Conservation (phyloP, 1,140 invertebrate species). For the Solen grandis region DNA sequence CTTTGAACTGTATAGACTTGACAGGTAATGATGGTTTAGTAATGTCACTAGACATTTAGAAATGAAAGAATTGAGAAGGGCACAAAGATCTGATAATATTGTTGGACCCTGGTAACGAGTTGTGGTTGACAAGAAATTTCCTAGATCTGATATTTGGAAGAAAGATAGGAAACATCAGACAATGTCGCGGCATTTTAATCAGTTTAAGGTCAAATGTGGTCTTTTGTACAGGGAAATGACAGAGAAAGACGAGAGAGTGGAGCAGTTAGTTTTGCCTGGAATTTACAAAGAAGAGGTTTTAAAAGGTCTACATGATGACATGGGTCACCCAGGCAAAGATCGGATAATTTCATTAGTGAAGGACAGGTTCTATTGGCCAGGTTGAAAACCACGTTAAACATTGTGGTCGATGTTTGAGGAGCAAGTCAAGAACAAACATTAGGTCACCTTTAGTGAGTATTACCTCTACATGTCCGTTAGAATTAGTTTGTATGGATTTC, state of each 20-base stretch:
- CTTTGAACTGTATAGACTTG: no score
- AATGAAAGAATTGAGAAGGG: constrained; percentile 22
- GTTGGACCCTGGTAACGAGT: neutral
- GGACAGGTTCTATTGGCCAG: constrained; percentile 24
- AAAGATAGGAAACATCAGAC: neutral
- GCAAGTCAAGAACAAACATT: constrained; percentile 18
- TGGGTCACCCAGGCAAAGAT: neutral
- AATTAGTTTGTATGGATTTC: constrained; percentile 56
- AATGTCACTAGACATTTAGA: no score
- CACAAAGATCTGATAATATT: constrained; percentile 5
- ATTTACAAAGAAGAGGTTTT: neutral
- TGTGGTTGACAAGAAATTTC: neutral
- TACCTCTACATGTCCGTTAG: constrained; percentile 21
- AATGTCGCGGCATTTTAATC: neutral
- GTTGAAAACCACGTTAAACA: neutral
- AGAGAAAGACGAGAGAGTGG: neutral
- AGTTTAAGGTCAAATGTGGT: neutral
- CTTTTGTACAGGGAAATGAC: constrained; percentile 6
- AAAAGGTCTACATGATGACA: neutral
- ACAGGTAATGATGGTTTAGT: no score
- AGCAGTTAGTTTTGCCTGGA: constrained; percentile 7
- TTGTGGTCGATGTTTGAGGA: constrained; percentile 34
- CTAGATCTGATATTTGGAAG: neutral
- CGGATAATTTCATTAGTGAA: neutral
- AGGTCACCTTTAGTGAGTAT: constrained; percentile 46